Percentiles rank a stretch among this genome's conserved stretches.
Conservation (phyloP, 2,113 vertebrate species). For the Callopanchax toddi region DNA sequence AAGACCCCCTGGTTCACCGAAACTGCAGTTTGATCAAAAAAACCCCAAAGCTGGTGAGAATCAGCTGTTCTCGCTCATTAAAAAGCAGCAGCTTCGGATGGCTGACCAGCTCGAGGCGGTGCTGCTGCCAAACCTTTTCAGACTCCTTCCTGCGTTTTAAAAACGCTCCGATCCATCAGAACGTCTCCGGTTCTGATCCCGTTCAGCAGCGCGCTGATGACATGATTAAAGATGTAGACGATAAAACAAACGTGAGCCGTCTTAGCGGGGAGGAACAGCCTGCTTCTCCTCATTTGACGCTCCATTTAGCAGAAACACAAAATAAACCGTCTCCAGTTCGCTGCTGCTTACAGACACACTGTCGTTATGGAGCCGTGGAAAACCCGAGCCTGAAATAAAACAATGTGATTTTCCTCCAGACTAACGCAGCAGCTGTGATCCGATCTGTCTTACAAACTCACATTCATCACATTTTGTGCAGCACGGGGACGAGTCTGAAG, state of each 20-base stretch:
- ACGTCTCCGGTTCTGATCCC: neutral
- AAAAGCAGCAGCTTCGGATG: constrained; percentile 10
- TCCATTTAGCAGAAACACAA: constrained; percentile 70
- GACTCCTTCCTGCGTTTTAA: neutral
- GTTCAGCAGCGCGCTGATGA: neutral
- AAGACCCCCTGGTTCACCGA: neutral
- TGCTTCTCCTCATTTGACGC: constrained; percentile 64
- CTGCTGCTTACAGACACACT: constrained; percentile 40
- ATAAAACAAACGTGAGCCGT: neutral
- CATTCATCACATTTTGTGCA: constrained; percentile 9
- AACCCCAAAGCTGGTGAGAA: neutral
- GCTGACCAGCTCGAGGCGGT: constrained; percentile 30
- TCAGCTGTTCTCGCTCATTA: constrained; percentile 16
- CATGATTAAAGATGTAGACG: constrained; percentile 11
- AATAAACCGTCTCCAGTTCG: constrained; percentile 46
- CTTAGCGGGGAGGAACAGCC: constrained; percentile 13
- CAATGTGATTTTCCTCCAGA: constrained; percentile 16
- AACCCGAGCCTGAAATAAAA: constrained; percentile 47
- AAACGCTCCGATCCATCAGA: neutral
- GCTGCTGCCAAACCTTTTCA: constrained; percentile 43
- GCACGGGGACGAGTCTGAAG: neutral
- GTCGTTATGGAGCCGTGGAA: constrained; percentile 22
- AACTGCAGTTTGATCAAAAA: neutral
- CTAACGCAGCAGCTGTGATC: constrained; percentile 19
- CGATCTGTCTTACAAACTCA: constrained; percentile 14